phyloP scores from a whole-genome alignment of 2,797 vertebrate genomes.

The Mormyrus proboscirostris region DNA sequence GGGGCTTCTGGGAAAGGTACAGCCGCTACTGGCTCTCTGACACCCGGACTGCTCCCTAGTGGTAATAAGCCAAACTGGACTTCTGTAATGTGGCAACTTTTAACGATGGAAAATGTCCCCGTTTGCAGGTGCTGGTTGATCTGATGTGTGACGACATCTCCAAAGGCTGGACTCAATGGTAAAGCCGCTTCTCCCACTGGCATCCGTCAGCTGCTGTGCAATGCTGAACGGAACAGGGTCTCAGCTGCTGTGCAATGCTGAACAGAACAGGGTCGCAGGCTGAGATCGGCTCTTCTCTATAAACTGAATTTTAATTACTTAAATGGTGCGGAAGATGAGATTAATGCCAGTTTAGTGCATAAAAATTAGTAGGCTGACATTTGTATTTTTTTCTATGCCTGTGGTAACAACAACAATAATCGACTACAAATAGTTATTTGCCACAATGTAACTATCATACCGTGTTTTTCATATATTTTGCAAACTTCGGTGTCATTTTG shows the following conservation, averaged over 20 bases:
- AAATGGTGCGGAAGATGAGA: background rate
- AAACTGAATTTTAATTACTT: background rate
- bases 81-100: background rate
- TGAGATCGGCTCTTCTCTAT: background rate
- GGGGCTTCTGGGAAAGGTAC: conserved; percentile 90
- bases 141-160: conserved; percentile 75
- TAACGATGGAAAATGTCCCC: background rate
- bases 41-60: background rate
- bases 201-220: background rate
- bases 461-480: background rate
- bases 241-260: background rate
- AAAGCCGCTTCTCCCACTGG: conserved; percentile 17
- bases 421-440: background rate
- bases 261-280: background rate
- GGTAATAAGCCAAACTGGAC: background rate
- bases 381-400: background rate
- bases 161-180: conserved; percentile 90
- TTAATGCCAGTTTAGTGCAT: background rate
- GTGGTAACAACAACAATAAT: background rate
- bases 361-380: background rate
- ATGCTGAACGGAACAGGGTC: background rate
- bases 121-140: conserved; percentile 72
- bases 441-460: background rate
- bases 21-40: background rate
- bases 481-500: background rate